phyloP scores from a whole-genome alignment of 2,113 vertebrate species.

The Lichenostomus cassidix region DNA sequence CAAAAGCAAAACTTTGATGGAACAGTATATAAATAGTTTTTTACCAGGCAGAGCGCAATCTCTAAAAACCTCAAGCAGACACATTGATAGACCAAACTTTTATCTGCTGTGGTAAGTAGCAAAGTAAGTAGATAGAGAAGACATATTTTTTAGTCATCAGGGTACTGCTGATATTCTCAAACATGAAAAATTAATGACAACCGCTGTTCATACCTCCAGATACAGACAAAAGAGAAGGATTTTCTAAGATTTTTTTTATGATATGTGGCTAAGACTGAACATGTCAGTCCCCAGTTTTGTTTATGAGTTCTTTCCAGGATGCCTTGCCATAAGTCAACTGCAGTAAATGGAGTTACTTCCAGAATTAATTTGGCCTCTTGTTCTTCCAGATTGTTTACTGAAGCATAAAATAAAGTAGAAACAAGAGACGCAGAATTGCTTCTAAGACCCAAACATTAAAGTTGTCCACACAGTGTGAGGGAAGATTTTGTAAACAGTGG shows the following conservation, averaged over 20 bases:
- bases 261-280: neutral
- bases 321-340: neutral
- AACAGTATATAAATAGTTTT: neutral
- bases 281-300: neutral
- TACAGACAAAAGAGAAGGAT: neutral
- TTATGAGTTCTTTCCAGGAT: neutral
- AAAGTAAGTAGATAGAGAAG: neutral
- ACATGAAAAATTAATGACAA: neutral
- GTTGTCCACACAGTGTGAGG: neutral
- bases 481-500: neutral
- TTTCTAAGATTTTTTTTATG: neutral
- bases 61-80: neutral
- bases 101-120: neutral
- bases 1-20: neutral
- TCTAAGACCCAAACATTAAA: neutral
- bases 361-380: neutral
- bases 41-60: neutral
- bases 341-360: neutral
- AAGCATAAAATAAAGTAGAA: neutral
- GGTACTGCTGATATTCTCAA: neutral
- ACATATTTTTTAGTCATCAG: neutral
- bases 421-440: neutral
- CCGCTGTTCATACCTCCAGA: neutral
- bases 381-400: neutral
- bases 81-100: neutral